These are phyloP conservation scores for Lissonota sp. DNA, from an alignment of 2,888 invertebrate genomes.

Conservation along the genomic window DNA sequence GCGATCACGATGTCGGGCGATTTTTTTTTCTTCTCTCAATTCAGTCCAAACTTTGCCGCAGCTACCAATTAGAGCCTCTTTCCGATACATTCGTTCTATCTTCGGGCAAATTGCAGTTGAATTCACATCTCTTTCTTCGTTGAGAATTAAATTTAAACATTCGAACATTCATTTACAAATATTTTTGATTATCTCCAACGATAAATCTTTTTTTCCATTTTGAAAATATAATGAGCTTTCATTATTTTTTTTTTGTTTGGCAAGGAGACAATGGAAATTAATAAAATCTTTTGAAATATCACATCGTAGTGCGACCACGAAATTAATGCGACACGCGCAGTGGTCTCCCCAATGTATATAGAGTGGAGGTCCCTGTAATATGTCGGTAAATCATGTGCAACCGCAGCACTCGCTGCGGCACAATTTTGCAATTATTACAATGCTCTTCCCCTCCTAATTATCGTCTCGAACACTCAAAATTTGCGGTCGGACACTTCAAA, in stretches of 20 bases:
- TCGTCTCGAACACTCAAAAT: constrained; percentile 22
- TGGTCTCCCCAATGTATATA: neutral
- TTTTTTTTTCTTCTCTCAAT: constrained; percentile 31
- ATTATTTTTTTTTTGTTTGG: neutral
- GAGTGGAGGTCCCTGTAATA: neutral
- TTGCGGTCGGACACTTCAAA: constrained; percentile 55
- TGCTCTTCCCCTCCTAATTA: constrained; percentile 6
- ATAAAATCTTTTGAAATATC: constrained; percentile 23
- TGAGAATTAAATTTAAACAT: constrained; percentile 7
- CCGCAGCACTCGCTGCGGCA: constrained; percentile 55
- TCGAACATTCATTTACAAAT: neutral
- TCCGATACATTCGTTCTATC: constrained; percentile 39
- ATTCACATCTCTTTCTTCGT: neutral
- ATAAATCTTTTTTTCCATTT: too few relatives aligned
- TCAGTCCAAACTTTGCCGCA: constrained; percentile 15
- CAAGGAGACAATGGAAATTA: neutral
- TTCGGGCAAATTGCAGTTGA: constrained; percentile 23
- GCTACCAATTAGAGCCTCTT: constrained; percentile 49
- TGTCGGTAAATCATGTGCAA: constrained; percentile 57
- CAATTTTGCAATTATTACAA: constrained; percentile 57
- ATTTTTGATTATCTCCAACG: neutral
- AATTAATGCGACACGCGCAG: constrained; percentile 20
- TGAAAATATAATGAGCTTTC: neutral
- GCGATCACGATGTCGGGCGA: neutral
- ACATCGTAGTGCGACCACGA: constrained; percentile 7